phyloP scores from a whole-genome alignment of 2,797 vertebrate genomes.

The Dicrostonyx torquatus region DNA sequence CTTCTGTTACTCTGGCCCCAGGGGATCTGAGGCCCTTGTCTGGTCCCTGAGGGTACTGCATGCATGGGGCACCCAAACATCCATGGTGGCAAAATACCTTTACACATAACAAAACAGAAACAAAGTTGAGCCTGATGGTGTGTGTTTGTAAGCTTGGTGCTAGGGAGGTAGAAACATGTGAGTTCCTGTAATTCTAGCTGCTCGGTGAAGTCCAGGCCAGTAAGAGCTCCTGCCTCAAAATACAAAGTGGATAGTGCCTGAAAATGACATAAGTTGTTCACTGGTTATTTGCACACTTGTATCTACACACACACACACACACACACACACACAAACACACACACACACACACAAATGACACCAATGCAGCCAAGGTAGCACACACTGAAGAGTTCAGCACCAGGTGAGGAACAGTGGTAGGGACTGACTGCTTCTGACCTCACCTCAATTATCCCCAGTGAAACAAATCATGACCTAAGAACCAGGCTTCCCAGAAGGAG shows the following conservation, averaged over 20 bases:
- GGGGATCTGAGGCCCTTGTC: background rate
- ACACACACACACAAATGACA: background rate
- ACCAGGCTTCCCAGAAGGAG: slow-evolving; percentile 81
- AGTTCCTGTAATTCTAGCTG: background rate
- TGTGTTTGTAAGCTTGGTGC: background rate
- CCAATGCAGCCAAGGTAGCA: background rate
- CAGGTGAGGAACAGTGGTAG: slow-evolving; percentile 81
- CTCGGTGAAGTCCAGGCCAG: background rate
- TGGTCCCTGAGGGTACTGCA: background rate
- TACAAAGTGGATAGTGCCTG: background rate
- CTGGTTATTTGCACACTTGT: background rate
- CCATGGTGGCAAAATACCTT: background rate
- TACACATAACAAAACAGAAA: background rate
- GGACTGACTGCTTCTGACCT: slow-evolving; percentile 59
- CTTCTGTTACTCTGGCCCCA: background rate
- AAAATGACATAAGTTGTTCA: background rate
- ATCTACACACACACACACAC: background rate
- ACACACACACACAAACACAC: background rate
- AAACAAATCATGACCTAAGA: slow-evolving; percentile 82
- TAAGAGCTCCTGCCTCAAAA: background rate
- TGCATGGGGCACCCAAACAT: background rate
- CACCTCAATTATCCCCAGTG: slow-evolving; percentile 83
- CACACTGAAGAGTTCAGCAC: slow-evolving; percentile 57
- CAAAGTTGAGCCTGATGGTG: background rate
- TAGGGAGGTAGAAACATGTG: background rate